Conservation (phyloP, 2,797 vertebrate genomes). For the Podarcis lilfordi region DNA sequence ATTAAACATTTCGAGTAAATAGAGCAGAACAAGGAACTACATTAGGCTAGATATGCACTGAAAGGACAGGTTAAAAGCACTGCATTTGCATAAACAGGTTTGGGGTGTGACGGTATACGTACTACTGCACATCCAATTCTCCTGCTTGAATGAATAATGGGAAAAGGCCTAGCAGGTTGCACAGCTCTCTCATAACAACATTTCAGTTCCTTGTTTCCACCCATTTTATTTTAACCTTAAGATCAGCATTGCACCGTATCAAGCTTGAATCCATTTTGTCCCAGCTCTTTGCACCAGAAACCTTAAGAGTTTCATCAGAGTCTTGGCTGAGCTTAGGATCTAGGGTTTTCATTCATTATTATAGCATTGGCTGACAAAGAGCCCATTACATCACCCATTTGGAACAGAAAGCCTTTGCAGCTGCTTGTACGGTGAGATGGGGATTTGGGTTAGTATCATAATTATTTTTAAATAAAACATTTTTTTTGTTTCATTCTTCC, state of each 20-base stretch:
- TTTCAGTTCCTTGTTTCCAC: not conserved
- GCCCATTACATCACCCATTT: slow-evolving; percentile 60
- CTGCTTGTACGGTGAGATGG: slow-evolving; percentile 55
- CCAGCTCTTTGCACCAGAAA: slow-evolving; percentile 22
- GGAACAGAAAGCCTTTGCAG: slow-evolving; percentile 64
- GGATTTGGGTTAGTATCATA: slow-evolving; percentile 2
- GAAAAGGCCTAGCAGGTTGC: not conserved
- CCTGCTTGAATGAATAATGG: not conserved
- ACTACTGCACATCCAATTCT: not conserved
- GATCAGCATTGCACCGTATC: slow-evolving; percentile 34
- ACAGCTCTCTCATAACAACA: not conserved
- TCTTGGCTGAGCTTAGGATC: slow-evolving; percentile 40
- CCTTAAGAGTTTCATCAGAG: slow-evolving; percentile 52
- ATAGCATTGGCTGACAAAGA: slow-evolving; percentile 65
- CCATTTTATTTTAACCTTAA: not conserved
- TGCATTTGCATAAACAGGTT: not conserved
- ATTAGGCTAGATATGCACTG: not conserved
- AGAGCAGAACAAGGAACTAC: not conserved
- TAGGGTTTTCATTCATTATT: slow-evolving; percentile 51
- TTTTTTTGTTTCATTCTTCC: slow-evolving; percentile 56
- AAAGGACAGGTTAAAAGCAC: not conserved
- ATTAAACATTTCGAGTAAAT: not conserved
- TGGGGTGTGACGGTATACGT: not conserved
- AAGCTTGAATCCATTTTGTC: not conserved
- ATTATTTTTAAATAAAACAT: slow-evolving; percentile 45